Percentiles rank a stretch among this genome's conserved stretches.
These are phyloP conservation scores for Arnoldichthys spilopterus DNA, from an alignment of 2,797 vertebrate genomes.

Conservation along the genomic window DNA sequence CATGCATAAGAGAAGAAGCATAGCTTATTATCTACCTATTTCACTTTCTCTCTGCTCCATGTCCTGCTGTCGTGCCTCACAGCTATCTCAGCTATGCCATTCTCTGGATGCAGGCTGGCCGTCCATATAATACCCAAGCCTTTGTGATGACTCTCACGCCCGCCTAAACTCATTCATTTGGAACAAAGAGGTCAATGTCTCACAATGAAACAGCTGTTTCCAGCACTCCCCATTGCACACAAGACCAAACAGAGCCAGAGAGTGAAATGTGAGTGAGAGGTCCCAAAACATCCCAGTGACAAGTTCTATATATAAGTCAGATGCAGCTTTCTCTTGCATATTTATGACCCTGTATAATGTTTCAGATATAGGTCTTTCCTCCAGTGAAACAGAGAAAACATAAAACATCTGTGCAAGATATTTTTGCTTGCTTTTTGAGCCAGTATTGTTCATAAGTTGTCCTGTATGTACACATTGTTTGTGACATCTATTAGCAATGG, in stretches of 20 bases:
- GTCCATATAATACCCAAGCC: constrained; percentile 43
- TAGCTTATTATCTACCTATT: constrained; percentile 38
- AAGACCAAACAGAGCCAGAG: constrained; percentile 21
- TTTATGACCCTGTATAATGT: neutral
- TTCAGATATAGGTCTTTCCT: neutral
- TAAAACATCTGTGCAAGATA: neutral
- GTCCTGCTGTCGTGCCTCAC: constrained; percentile 22
- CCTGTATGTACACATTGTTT: too few relatives aligned
- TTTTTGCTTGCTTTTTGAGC: neutral
- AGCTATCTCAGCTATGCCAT: constrained; percentile 46
- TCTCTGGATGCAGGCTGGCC: constrained; percentile 23
- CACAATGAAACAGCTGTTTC: constrained; percentile 78
- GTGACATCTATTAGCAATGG: neutral
- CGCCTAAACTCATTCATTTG: constrained; percentile 76
- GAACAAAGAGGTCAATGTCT: constrained; percentile 73
- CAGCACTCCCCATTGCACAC: constrained; percentile 59
- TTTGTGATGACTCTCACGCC: constrained; percentile 71
- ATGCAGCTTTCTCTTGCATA: neutral
- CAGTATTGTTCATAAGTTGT: neutral
- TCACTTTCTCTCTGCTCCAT: constrained; percentile 28
- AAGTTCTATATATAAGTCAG: neutral
- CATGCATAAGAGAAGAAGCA: constrained; percentile 22
- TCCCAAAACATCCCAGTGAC: constrained; percentile 12
- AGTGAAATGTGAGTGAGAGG: constrained; percentile 13
- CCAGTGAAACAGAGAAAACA: neutral